A percentile compares a stretch with the other conserved stretches of the same genome.
Evolutionary conservation across 2,888 invertebrate species (phyloP).

Genomic region (Chrysodeixis includens): DNA sequence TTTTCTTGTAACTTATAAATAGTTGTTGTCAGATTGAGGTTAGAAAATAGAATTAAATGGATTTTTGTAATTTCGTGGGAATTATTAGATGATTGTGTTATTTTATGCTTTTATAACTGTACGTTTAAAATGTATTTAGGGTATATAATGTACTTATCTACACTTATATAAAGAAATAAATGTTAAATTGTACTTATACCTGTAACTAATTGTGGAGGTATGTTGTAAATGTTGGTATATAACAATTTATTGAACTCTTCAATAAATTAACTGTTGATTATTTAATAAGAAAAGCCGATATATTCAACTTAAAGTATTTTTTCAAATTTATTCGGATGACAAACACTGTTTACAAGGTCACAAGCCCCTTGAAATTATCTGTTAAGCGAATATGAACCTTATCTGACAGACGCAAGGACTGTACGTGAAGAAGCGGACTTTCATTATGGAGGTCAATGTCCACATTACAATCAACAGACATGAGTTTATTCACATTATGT

Average conservation of each 20-base stretch:
- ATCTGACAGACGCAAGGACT: conserved; percentile 16
- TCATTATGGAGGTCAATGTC: conserved; percentile 44
- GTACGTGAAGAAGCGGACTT: conserved; percentile 18
- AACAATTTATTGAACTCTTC: too few species aligned
- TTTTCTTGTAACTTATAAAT: neutral
- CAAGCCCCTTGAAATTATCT: neutral
- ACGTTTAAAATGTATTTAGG: too few species aligned
- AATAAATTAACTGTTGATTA: too few species aligned
- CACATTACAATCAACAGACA: conserved; percentile 20
- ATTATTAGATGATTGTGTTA: neutral
- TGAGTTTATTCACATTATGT: conserved; percentile 18
- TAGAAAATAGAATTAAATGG: too few species aligned
- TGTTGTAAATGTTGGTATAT: too few species aligned
- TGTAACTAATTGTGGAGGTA: too few species aligned
- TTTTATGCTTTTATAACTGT: too few species aligned
- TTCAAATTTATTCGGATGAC: neutral
- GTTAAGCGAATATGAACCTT: conserved; percentile 23
- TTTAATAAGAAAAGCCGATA: too few species aligned
- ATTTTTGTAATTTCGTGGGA: neutral
- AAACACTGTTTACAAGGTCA: conserved; percentile 46
- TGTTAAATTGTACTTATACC: too few species aligned
- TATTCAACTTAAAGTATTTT: too few species aligned
- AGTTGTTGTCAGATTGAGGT: neutral
- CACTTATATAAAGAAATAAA: too few species aligned
- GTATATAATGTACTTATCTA: too few species aligned